These are phyloP conservation scores for Pogoniulus pusillus DNA, from an alignment of 2,797 vertebrate species.

Conservation along the genomic window DNA sequence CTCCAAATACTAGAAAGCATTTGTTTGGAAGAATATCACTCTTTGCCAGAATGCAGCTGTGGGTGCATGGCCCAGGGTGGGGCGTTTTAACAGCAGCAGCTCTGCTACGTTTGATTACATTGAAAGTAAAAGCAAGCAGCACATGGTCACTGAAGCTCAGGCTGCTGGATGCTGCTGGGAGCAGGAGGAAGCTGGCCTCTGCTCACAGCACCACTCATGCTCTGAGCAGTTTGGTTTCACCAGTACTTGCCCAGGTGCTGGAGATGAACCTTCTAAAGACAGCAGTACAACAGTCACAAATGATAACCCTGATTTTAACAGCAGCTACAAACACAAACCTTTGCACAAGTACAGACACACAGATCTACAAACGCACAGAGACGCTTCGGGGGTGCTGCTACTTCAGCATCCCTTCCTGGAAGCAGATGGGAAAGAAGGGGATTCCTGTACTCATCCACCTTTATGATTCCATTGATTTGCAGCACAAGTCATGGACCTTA, in stretches of 20 bases:
- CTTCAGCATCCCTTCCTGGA: not conserved
- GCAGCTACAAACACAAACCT: not conserved
- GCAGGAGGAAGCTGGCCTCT: not conserved
- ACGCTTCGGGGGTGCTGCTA: not conserved
- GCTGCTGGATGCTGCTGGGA: not conserved
- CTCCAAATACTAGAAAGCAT: not conserved
- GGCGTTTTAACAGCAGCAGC: not conserved
- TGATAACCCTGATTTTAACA: not conserved
- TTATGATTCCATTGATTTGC: not conserved
- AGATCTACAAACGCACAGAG: not conserved
- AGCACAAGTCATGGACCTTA: not conserved
- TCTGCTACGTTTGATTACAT: not conserved
- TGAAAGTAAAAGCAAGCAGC: not conserved
- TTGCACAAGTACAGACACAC: too few species aligned
- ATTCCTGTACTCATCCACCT: not conserved
- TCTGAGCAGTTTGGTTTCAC: not conserved
- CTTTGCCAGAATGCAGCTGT: not conserved
- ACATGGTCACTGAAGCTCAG: not conserved
- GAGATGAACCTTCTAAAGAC: not conserved
- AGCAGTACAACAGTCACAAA: not conserved
- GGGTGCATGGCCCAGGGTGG: accelerated
- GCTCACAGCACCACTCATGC: not conserved
- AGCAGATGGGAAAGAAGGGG: not conserved
- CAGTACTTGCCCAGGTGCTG: not conserved
- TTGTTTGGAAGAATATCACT: not conserved